Percentiles rank a stretch among this genome's conserved stretches.
Evolutionary conservation across 1,140 invertebrate species (phyloP).

Genomic region (Hylyphantes graminicola): DNA sequence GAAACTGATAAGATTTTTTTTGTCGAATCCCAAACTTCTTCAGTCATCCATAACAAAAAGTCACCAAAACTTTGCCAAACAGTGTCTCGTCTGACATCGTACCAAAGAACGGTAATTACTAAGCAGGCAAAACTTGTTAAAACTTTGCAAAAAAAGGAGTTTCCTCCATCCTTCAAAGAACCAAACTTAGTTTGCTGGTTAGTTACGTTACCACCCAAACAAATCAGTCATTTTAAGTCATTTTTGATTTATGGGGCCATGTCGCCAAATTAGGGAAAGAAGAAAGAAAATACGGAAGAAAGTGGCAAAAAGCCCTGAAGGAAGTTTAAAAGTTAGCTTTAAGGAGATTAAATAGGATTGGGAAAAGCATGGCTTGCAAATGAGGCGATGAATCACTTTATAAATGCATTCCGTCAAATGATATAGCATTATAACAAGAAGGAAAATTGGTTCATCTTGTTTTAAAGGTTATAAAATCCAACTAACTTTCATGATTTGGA

Average conservation of each 20-base stretch:
- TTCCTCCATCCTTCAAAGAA: no score
- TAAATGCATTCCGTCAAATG: background rate
- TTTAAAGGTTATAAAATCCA: no score
- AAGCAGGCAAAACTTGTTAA: background rate
- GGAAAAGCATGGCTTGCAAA: no score
- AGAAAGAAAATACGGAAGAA: background rate
- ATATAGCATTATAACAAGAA: no score
- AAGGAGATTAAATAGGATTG: no score
- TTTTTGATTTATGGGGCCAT: conserved; percentile 43
- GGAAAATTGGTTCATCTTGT: no score
- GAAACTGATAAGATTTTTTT: no score
- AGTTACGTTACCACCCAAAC: conserved; percentile 5
- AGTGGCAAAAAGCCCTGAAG: background rate
- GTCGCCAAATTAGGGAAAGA: conserved; percentile 35
- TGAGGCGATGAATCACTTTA: no score
- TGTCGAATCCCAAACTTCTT: no score
- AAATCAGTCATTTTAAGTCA: conserved; percentile 26
- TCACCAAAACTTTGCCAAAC: background rate
- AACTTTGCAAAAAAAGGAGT: background rate
- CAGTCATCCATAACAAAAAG: background rate
- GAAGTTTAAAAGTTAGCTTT: background rate
- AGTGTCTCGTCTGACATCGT: background rate
- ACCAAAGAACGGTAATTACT: background rate
- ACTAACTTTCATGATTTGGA: no score
- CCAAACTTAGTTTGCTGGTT: no score